Evolutionary conservation across 2,113 vertebrate species (phyloP), one percentile per base, ranked within the genome.

Genomic region (Platanista minor): DNA sequence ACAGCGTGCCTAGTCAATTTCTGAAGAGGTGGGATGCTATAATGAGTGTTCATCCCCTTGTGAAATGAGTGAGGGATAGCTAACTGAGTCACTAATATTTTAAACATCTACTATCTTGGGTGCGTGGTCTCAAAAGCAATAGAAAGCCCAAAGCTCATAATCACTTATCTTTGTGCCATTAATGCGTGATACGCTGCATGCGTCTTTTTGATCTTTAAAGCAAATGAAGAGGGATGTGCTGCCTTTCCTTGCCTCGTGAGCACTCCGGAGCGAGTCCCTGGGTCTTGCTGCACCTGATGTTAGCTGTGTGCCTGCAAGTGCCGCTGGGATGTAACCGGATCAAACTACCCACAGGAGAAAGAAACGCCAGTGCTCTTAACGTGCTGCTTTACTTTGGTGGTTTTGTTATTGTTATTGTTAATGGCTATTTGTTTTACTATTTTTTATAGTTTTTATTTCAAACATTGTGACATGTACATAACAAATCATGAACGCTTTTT

Each of bases 41-140:
- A 92, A 96, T 90, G 94, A 77, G 5, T 9, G 27, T 41, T 81
- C 59, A 33, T n/a, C 25, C 1, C 27, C 39, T 93, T 66, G 52
- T 66, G 72, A 83, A 59, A 52, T 36, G 46, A 94, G 27, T 67
- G 87, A 74, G 36, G 13, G 86, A 77, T 3, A 64, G 54, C 52
- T 81, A 80, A 91, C 21, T 0, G 2, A 52, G 84, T 62, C 0
- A 0, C 46, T 54, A 31, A 43, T 87, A 90, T 85, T 96, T 97
- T 77, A 91, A 88, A 86, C 27, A 15, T 74, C 81, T 39, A 54
- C 1, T 74, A 41, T 75, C 95, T 97, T 77, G 94, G 77, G 86
- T 81, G 52, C 29, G 20, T 85, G 8, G 96, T 92, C 96, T 91
- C 93, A 97, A 98, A 95, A 88, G 81, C 61, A 98, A 82, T 21